These are phyloP conservation scores for Baccha elongata DNA, from an alignment of 2,888 invertebrate species.

Conservation along the genomic window DNA sequence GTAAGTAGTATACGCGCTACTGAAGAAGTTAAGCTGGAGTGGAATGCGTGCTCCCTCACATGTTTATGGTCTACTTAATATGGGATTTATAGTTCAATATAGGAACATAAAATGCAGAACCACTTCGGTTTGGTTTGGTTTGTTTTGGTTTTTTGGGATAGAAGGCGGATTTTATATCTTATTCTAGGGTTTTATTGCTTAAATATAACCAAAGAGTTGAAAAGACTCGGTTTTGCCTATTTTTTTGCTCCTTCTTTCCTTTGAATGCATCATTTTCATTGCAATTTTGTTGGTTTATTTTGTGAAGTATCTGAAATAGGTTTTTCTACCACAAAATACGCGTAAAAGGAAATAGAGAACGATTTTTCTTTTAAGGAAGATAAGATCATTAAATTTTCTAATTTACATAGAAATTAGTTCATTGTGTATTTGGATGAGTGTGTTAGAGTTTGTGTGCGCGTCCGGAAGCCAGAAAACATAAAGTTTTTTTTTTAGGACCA, in stretches of 20 bases:
- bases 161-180: conserved; percentile 25
- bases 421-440: conserved; percentile 18
- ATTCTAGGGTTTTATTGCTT: conserved; percentile 55
- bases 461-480: conserved; percentile 52
- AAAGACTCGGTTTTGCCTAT: conserved; percentile 3
- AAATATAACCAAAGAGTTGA: conserved; percentile 54
- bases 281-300: conserved; percentile 53
- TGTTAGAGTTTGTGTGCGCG: background rate
- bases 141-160: conserved; percentile 25
- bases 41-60: conserved; percentile 49
- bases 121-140: conserved; percentile 39
- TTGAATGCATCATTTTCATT: conserved; percentile 64
- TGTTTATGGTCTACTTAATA: conserved; percentile 63
- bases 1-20: too few species aligned
- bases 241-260: conserved; percentile 13
- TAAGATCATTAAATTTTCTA: conserved; percentile 63
- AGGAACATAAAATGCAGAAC: conserved; percentile 57
- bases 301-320: background rate
- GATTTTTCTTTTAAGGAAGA: background rate
- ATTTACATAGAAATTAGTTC: conserved; percentile 72
- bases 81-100: conserved; percentile 68
- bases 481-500: conserved; percentile 47
- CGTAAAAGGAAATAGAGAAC: conserved; percentile 22
- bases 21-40: background rate
- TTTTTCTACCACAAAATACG: background rate